Conservation (phyloP, 2,113 vertebrate species). For the Mobula hypostoma region DNA sequence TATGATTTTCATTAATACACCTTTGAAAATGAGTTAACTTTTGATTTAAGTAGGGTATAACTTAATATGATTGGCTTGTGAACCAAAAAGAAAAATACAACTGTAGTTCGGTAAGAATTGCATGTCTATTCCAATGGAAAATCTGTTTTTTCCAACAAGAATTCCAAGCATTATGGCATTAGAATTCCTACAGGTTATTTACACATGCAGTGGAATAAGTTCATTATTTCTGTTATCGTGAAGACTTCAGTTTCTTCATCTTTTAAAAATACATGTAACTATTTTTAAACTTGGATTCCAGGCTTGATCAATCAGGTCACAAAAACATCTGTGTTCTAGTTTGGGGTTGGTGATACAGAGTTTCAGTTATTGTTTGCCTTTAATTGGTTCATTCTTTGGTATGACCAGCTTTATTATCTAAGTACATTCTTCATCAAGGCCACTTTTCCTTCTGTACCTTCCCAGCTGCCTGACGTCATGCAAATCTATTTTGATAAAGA, state of each 20-base stretch:
- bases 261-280: not conserved
- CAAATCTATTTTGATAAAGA: no score
- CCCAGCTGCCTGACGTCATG: not conserved
- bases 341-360: not conserved
- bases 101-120: not conserved
- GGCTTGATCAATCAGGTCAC: not conserved
- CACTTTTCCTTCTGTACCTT: not conserved
- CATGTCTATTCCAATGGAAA: not conserved
- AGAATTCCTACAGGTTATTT: not conserved
- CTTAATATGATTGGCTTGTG: not conserved
- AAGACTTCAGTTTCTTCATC: not conserved
- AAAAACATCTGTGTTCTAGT: not conserved
- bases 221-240: not conserved
- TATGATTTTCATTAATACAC: not conserved
- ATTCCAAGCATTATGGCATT: not conserved
- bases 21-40: not conserved
- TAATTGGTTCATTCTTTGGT: not conserved
- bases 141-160: not conserved
- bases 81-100: not conserved
- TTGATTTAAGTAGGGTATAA: not conserved
- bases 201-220: not conserved
- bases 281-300: not conserved
- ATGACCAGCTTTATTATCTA: not conserved
- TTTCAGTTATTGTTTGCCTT: not conserved
- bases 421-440: not conserved